Evolutionary conservation across 1,140 invertebrate species (phyloP), one percentile per base, ranked within the genome.

Genomic region (Mycetomoellerius zeteki): DNA sequence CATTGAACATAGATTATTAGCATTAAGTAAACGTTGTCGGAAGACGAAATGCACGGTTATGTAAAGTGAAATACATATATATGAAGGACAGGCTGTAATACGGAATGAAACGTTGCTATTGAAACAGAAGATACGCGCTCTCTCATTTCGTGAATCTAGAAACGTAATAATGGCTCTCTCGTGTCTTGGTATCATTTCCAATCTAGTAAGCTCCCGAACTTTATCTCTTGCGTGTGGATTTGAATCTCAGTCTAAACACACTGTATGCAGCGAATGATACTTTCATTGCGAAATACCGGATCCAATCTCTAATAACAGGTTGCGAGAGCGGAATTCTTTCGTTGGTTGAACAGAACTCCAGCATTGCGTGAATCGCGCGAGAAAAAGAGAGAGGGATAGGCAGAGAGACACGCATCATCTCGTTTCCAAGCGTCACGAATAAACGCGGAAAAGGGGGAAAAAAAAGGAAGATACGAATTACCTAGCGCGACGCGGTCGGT

Each of bases 241-340:
- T 27, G 54, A 30, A 75, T 50, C 30, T 58, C 30, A 56, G 43
- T 43, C 54, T 37, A 73, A 73, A 84, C 43, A 56, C 80, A 4
- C 62, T 8, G 30, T 37, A 24, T 24, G 30, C 47, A 27, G 56
- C 54, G 69, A 84, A 84, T 84, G 69, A 84, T 84, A 84, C 69
- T 82, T 82, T 37, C 67, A 24, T 82, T 73, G 37, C 19, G 12
- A 69, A 54, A 47, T 69, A 43, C 37, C 84, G 72, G 4, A 54
- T 19, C 84, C 30, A 85, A 85, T 85, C 50, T 52, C 16, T 76
- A 85, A 78, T 80, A 47, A 85, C 16, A 43, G 50, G 6, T 67
- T 60, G 60, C 73, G 12, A 47, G 1, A 24, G 52, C 24, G 69
- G 47, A 37, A 73, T 50, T 54, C 54, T 21, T 60, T n/a, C 21